A percentile compares a stretch with the other conserved stretches of the same genome.
These are phyloP conservation scores for Osedax fenrisi DNA, from an alignment of 2,888 invertebrate species.

Conservation along the genomic window DNA sequence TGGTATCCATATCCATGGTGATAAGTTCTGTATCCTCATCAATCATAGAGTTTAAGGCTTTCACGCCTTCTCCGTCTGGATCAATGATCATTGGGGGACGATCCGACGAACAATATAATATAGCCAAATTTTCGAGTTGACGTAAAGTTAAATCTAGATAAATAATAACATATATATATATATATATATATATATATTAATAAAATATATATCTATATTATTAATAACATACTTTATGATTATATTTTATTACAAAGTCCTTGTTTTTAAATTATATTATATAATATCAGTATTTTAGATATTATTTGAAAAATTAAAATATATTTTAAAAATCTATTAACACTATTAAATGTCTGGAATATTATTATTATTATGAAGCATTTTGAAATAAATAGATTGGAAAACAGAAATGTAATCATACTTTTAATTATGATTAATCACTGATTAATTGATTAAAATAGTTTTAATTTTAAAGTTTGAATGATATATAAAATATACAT, in stretches of 20 bases:
- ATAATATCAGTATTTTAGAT: too few relatives aligned
- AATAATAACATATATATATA: neutral
- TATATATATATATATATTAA: neutral
- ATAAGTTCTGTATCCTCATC: conserved; percentile 33
- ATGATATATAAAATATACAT: too few relatives aligned
- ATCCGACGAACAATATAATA: conserved; percentile 46
- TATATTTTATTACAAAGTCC: neutral
- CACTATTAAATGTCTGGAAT: too few relatives aligned
- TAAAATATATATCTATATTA: neutral
- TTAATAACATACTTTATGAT: neutral
- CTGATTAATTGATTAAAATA: too few relatives aligned
- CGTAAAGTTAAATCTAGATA: conserved; percentile 43
- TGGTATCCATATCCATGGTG: conserved; percentile 45
- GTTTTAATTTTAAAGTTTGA: too few relatives aligned
- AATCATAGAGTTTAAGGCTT: neutral
- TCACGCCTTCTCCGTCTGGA: conserved; percentile 43
- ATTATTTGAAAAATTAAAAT: too few relatives aligned
- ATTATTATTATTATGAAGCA: too few relatives aligned
- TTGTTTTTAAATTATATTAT: too few relatives aligned
- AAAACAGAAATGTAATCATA: too few relatives aligned
- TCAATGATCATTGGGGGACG: conserved; percentile 48
- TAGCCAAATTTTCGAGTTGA: conserved; percentile 49
- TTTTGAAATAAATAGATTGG: too few relatives aligned
- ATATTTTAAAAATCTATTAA: too few relatives aligned
- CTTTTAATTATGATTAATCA: too few relatives aligned